Conservation (phyloP, 2,797 vertebrate species). For the Aplochiton taeniatus region DNA sequence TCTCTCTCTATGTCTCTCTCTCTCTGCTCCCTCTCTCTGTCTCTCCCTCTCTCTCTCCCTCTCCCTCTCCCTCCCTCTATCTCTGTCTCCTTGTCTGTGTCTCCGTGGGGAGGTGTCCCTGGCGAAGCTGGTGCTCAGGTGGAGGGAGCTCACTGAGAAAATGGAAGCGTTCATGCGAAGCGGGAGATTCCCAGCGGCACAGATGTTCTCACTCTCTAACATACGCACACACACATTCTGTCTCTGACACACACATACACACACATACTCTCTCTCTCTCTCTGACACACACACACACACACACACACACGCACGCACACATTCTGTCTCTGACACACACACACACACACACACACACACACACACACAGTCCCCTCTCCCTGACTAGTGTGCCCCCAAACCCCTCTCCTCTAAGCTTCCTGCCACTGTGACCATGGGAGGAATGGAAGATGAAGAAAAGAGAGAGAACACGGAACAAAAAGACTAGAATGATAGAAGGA, state of each 20-base stretch:
- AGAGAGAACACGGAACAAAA: no score
- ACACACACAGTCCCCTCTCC: no score
- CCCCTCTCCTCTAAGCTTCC: no score
- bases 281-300: no score
- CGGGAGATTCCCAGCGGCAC: conserved; percentile 13
- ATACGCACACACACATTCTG: neutral
- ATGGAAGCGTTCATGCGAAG: conserved; percentile 34
- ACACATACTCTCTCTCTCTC: neutral
- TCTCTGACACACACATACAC: conserved; percentile 13
- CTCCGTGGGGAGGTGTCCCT: neutral
- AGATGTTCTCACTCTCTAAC: neutral
- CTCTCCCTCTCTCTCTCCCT: conserved; percentile 1
- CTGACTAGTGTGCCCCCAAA: no score
- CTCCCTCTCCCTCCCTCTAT: neutral
- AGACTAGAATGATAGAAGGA: no score
- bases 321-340: no score
- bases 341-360: no score
- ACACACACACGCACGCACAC: no score
- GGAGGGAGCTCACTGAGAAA: conserved; percentile 25
- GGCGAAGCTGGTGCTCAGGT: conserved; percentile 22
- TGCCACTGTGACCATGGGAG: no score
- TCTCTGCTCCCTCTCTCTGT: neutral
- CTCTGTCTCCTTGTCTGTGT: neutral
- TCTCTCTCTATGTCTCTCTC: neutral
- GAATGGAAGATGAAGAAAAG: no score